Base-by-base conservation (phyloP, 2,888 invertebrate species). In the Nemoura dubitans region DNA sequence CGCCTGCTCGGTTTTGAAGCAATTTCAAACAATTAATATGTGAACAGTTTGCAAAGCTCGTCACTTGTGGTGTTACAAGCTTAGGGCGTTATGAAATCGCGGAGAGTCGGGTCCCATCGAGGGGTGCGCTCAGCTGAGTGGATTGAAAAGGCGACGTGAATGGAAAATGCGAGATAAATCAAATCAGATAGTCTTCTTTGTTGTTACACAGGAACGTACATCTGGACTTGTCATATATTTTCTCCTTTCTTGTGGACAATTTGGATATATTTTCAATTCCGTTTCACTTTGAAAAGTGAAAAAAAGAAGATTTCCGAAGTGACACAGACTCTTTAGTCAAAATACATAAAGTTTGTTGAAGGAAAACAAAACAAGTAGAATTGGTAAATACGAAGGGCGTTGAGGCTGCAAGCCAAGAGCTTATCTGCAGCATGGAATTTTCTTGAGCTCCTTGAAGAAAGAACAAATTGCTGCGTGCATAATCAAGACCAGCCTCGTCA, bases 141-240 rank as follows among this genome's bases (percentile, higher is more conserved):
- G 59, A 59, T 59, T 59, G 59, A 21, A 59, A 59, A 59, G 3
- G 59, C 21, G 59, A 59, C 14, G 21, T 2, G 59, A 59, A 59
- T 59, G 21, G 59, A 59, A 59, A 59, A 59, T 59, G 3, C 59
- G 59, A 59, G 59, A 59, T 59, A 59, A 59, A 59, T 59, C 59
- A 59, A 59, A 59, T 59, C 59, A 59, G 59, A 59, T 59, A 59
- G 59, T 59, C 59, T 59, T 59, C 59, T 59, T 59, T 59, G 59
- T 59, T 59, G 59, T 59, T 59, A 59, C 21, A 59, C 59, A 59
- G 59, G 14, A 59, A 7, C 59, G 59, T 59, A 59, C 59, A 59
- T 59, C 59, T 59, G 59, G 59, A 59, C 59, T 59, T 59, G 16
- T 59, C 59, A 21, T 59, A 59, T 59, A 59, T 59, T 21, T 59